Base-by-base conservation (phyloP, 2,888 invertebrate species). In the Amphiduros pacificus region DNA sequence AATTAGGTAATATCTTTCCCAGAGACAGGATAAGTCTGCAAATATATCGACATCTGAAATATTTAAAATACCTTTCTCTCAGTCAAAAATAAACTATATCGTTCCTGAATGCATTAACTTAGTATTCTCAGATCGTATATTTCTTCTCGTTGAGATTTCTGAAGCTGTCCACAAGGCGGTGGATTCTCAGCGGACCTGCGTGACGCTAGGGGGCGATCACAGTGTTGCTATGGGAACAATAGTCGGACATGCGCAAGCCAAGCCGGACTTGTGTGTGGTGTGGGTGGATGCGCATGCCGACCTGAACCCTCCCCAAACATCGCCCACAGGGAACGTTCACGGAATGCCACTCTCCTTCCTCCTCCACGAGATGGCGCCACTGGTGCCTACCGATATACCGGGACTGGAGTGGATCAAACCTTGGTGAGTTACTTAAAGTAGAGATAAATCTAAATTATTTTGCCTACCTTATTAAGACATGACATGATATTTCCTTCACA, bases 131-230 rank as follows among this genome's bases (percentile, higher is more conserved):
- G n/a, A n/a, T n/a, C 11, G 17, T 36, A 17, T 36, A 17, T 11
- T 36, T 36, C 9, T 9, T 17, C 36, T 11, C 17, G 9, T 54
- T 5, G 64, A 72, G 73, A 72, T 74, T 26, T 72, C 75, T 14
- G 71, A 73, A 3, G 63, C 64, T 55, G 74, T 77, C 4, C 60
- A 68, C 41, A 66, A 67, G 14, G 64, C 73, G 2, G 60, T 77
- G 2, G 65, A 66, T 29, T 66, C 64, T 22, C 67, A 70, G 14
- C 71, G 71, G 36, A 66, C 67, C 22, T 73, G 73, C 32, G 51
- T 94, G 55, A 90, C 90, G 0, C 84, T 95, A 49, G 95, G 95
- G 1, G 95, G 95, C 2, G 94, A 95, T 79, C 95, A 95, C 84
- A 90, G 92, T 62, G 88, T 94, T 71, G 91, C 90, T 71, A 88